Percentiles rank a stretch among this genome's conserved stretches.
Evolutionary conservation across 2,113 vertebrate species (phyloP).

Genomic region (Xiphophorus maculatus): DNA sequence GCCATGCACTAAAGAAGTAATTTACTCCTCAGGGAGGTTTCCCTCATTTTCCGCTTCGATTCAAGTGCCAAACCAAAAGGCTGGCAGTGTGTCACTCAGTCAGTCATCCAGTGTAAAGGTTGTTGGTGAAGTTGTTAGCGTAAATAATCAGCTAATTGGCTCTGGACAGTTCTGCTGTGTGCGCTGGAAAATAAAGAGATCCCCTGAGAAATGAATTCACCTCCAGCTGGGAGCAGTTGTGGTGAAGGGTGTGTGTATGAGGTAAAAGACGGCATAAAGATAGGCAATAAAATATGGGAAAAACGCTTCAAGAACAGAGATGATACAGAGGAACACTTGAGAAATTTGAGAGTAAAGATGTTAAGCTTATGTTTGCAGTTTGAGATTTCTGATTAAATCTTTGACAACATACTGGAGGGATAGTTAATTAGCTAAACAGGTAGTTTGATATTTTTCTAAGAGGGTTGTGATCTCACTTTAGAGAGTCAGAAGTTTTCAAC

Average conservation of each 20-base stretch:
- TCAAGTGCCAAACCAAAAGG: constrained; percentile 13
- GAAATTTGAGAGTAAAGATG: no score
- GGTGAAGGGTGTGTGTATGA: constrained; percentile 2
- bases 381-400: not conserved
- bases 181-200: constrained; percentile 78
- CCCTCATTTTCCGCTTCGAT: not conserved
- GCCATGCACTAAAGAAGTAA: not conserved
- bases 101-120: constrained; percentile 34
- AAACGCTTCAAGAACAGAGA: constrained; percentile 36
- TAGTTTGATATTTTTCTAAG: no score
- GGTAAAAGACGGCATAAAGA: constrained; percentile 7
- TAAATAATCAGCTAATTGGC: constrained; percentile 76
- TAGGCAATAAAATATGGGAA: constrained; percentile 4
- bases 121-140: constrained; percentile 63
- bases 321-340: not conserved
- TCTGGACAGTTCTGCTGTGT: constrained; percentile 69
- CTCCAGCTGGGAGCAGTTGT: constrained; percentile 47
- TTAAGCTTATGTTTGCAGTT: not conserved
- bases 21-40: constrained; percentile 7
- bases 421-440: no score
- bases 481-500: no score
- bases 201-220: constrained; percentile 64
- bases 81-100: constrained; percentile 24
- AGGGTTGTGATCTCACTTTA: no score
- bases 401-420: no score